Evolutionary conservation across 2,113 vertebrate genomes (phyloP).

Genomic region (Mellivora capensis): DNA sequence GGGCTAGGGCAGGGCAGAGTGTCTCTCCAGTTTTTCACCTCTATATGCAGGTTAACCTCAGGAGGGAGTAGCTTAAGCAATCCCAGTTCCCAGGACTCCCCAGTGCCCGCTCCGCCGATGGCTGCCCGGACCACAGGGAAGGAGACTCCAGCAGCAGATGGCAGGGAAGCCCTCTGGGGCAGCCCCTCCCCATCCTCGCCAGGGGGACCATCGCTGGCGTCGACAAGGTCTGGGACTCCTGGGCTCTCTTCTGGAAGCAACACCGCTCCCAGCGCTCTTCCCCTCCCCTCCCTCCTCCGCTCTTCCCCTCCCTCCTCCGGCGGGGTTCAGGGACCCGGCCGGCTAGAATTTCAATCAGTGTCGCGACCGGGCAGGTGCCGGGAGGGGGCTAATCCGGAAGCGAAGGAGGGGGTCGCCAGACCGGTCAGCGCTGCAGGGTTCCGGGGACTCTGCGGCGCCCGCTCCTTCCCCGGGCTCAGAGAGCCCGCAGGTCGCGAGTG

Average conservation of each 20-base stretch:
- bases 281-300: not conserved
- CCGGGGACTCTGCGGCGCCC: slow-evolving; percentile 24
- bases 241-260: not conserved
- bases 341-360: slow-evolving; percentile 20
- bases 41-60: not conserved
- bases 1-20: not conserved
- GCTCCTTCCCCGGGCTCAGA: not conserved
- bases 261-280: not conserved
- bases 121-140: not conserved
- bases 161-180: slow-evolving; percentile 37
- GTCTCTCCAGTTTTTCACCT: not conserved
- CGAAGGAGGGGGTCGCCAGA: not conserved
- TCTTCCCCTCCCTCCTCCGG: not conserved
- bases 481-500: slow-evolving; percentile 61
- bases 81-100: slow-evolving; percentile 37
- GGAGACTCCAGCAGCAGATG: not conserved
- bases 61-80: slow-evolving; percentile 38
- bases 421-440: not conserved
- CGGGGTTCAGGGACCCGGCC: not conserved
- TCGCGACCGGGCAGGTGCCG: slow-evolving; percentile 15
- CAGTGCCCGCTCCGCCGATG: not conserved
- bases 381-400: not conserved
- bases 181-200: not conserved
- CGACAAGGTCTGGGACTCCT: not conserved
- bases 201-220: not conserved